Percentiles rank a stretch among this genome's conserved stretches.
These are phyloP conservation scores for Sipha flava DNA, from an alignment of 1,140 invertebrate species.

Conservation along the genomic window DNA sequence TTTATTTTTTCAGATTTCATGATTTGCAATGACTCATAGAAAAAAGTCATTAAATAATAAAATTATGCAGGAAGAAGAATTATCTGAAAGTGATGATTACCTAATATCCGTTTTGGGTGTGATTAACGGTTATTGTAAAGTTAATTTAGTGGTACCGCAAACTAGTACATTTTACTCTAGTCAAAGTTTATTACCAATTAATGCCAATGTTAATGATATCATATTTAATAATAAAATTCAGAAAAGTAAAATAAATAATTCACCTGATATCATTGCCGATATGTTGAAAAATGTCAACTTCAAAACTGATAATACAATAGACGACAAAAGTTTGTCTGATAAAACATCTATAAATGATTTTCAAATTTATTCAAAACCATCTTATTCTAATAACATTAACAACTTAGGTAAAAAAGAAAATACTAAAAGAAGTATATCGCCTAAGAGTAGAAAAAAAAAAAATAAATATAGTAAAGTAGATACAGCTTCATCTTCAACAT, in stretches of 20 bases:
- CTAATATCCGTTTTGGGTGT: not conserved
- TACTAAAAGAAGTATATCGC: not conserved
- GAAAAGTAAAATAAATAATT: not conserved
- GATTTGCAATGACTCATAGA: not conserved
- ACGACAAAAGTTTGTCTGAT: not conserved
- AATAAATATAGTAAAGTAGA: not conserved
- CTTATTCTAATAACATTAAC: not conserved
- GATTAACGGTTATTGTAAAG: not conserved
- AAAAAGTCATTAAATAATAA: not conserved
- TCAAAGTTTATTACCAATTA: not conserved
- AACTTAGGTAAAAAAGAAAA: not conserved
- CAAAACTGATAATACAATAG: not conserved
- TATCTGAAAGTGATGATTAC: not conserved
- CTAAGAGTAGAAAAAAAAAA: not conserved
- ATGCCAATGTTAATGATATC: not conserved
- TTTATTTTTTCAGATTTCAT: too few relatives aligned
- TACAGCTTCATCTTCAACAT: not conserved
- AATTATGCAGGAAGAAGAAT: not conserved
- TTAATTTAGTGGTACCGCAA: not conserved
- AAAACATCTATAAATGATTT: not conserved
- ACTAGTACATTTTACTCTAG: not conserved
- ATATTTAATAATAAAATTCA: not conserved
- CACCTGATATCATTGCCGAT: not conserved
- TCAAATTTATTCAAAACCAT: not conserved
- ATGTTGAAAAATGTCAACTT: not conserved